phyloP scores from a whole-genome alignment of 2,797 vertebrate species.

The Astyanax mexicanus region DNA sequence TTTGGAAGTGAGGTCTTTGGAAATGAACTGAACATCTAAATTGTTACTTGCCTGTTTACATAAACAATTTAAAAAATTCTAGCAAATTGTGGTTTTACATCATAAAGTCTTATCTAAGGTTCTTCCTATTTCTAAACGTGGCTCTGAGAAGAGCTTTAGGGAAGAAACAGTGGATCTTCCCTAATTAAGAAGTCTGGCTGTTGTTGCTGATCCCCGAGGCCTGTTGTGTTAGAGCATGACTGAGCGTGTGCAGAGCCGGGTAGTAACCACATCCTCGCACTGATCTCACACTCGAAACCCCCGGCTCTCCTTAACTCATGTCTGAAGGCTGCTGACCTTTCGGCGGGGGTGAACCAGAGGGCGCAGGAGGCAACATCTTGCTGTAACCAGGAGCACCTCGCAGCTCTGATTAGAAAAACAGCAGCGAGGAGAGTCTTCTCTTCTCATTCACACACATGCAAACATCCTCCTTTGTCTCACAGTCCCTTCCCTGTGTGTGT shows the following conservation, averaged over 20 bases:
- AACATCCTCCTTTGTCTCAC: not conserved
- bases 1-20: too few species aligned
- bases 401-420: constrained; percentile 54
- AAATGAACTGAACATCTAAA: too few species aligned
- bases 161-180: too few species aligned
- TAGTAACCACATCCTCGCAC: constrained; percentile 39
- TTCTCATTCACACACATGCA: constrained; percentile 19
- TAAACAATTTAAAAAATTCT: too few species aligned
- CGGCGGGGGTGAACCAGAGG: constrained; percentile 37
- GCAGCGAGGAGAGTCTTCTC: constrained; percentile 20
- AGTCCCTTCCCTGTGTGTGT: constrained; percentile 19
- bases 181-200: too few species aligned
- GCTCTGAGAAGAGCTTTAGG: too few species aligned
- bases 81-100: too few species aligned
- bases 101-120: too few species aligned
- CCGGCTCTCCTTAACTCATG: constrained; percentile 48
- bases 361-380: constrained; percentile 11
- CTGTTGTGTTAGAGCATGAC: not conserved
- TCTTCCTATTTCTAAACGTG: too few species aligned
- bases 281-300: constrained; percentile 43
- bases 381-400: not conserved
- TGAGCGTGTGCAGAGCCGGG: not conserved
- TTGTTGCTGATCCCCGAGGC: too few species aligned
- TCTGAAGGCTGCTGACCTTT: constrained; percentile 35
- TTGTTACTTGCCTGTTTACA: too few species aligned